Percentiles rank a stretch among this genome's conserved stretches.
Evolutionary conservation across 92 coral and sea anemone genomes (phyloP).

Genomic region (Umimayanthus kanabou): DNA sequence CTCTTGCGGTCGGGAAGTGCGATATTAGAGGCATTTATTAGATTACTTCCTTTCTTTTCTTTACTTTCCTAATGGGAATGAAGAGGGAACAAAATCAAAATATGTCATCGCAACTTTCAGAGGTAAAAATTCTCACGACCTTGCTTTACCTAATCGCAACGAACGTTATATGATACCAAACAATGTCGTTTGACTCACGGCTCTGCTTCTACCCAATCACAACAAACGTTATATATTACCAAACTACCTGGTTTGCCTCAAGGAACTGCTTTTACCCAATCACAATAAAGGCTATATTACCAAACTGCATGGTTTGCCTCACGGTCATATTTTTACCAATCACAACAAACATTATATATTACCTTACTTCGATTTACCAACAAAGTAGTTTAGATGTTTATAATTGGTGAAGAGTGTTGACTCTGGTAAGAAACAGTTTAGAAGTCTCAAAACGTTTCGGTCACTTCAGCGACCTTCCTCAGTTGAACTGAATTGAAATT

Average conservation of each 20-base stretch:
- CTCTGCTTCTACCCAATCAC: background rate
- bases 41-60: slow-evolving; percentile 47
- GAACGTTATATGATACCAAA: background rate
- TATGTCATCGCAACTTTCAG: background rate
- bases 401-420: background rate
- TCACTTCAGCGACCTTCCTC: too few species aligned
- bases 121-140: background rate
- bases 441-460: too few species aligned
- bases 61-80: slow-evolving; percentile 57
- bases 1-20: slow-evolving; percentile 72
- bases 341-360: background rate
- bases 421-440: too few species aligned
- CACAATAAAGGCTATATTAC: background rate
- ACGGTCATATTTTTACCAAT: background rate
- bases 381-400: background rate
- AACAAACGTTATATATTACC: background rate
- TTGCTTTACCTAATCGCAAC: background rate
- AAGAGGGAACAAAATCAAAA: background rate
- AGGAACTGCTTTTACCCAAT: background rate
- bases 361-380: too few species aligned
- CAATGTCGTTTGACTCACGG: background rate
- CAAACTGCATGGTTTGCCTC: background rate
- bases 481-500: too few species aligned
- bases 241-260: background rate
- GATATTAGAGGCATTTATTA: slow-evolving; percentile 49